Conservation (phyloP, 2,797 vertebrate genomes). For the Myotis myotis region DNA sequence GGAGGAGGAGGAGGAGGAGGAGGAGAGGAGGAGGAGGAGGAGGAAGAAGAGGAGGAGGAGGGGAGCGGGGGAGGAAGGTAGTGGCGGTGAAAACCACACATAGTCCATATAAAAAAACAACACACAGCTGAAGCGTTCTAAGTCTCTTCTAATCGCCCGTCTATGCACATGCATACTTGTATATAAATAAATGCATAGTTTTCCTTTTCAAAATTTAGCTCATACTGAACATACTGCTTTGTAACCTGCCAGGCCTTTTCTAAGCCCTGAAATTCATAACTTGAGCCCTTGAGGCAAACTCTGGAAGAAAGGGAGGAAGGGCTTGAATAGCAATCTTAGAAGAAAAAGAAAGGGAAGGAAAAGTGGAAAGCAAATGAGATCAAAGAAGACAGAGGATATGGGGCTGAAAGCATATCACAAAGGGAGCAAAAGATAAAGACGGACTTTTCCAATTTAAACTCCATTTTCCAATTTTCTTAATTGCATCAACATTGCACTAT, state of each 20-base stretch:
- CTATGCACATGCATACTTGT: constrained; percentile 17
- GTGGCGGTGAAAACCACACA: background rate
- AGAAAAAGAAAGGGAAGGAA: constrained; percentile 75
- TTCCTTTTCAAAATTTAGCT: constrained; percentile 60
- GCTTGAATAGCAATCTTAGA: constrained; percentile 59
- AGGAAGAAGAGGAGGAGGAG: too few species aligned
- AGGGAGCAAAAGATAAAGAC: constrained; percentile 63
- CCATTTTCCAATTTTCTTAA: constrained; percentile 76
- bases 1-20: too few species aligned
- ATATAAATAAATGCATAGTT: constrained; percentile 47
- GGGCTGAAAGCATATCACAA: constrained; percentile 62
- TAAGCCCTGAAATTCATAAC: constrained; percentile 66
- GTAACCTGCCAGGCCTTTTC: constrained; percentile 65
- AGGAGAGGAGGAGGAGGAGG: too few species aligned
- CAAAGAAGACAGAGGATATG: constrained; percentile 66
- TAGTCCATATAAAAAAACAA: background rate
- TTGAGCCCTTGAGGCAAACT: constrained; percentile 64
- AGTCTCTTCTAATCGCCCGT: constrained; percentile 11
- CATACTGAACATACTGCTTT: constrained; percentile 57
- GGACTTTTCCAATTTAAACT: constrained; percentile 68
- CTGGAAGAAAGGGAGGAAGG: constrained; percentile 55
- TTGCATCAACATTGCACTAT: constrained; percentile 62
- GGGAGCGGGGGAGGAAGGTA: background rate
- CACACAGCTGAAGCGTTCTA: background rate
- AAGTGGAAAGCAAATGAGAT: constrained; percentile 72